Evolutionary conservation across 2,113 vertebrate genomes (phyloP).

Genomic region (Microtus richardsoni): DNA sequence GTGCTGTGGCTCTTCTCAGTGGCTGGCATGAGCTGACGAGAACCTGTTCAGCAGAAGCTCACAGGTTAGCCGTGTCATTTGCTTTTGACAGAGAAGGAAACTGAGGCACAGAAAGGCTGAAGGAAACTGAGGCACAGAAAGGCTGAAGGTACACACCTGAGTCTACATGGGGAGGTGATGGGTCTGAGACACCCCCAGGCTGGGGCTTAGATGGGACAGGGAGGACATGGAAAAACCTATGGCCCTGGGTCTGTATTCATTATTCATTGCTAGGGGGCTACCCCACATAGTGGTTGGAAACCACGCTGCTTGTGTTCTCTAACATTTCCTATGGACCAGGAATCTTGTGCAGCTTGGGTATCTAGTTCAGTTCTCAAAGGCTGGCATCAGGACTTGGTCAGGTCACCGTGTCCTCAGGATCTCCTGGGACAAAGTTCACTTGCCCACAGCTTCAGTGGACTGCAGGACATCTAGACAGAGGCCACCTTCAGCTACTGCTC

Average conservation of each 20-base stretch:
- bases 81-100: background rate
- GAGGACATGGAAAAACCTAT: accelerated
- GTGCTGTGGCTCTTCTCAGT: background rate
- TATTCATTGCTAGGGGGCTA: accelerated
- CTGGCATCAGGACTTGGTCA: background rate
- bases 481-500: background rate
- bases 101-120: background rate
- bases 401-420: background rate
- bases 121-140: background rate
- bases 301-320: accelerated
- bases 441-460: background rate
- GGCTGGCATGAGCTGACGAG: too few species aligned
- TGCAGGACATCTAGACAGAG: background rate
- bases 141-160: background rate
- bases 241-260: accelerated
- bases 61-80: background rate
- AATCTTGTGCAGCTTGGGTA: background rate
- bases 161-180: background rate
- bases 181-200: background rate
- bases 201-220: background rate
- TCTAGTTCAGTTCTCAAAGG: background rate
- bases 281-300: accelerated
- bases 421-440: background rate
- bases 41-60: background rate
- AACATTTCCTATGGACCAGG: background rate